A percentile compares a stretch with the other conserved stretches of the same genome.
phyloP scores from a whole-genome alignment of 2,113 vertebrate species.

The Drymodes brunneopygia region DNA sequence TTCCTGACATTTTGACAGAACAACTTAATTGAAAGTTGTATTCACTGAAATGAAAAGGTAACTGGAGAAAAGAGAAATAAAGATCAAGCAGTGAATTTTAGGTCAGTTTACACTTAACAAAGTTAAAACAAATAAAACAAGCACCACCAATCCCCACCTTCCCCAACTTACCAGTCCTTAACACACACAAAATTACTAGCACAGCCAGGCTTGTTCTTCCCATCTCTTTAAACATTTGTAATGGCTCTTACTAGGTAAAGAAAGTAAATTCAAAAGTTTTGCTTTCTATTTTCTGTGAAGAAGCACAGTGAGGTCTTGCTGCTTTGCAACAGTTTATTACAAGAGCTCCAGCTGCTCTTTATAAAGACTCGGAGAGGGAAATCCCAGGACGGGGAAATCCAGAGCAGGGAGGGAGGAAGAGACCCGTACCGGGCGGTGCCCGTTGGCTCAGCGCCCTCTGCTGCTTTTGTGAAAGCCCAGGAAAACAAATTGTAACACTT shows the following conservation, averaged over 20 bases:
- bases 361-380: conserved; percentile 15
- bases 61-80: neutral
- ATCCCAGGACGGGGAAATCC: conserved; percentile 5
- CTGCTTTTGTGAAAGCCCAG: neutral
- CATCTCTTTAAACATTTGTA: neutral
- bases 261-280: neutral
- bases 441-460: conserved; percentile 28
- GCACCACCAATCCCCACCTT: neutral
- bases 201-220: neutral
- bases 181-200: neutral
- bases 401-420: neutral
- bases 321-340: neutral
- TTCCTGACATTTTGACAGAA: neutral
- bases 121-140: neutral
- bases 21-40: neutral
- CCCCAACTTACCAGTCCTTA: conserved; percentile 40
- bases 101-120: neutral
- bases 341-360: neutral
- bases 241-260: neutral
- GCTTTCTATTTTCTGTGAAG: neutral
- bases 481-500: rapidly evolving
- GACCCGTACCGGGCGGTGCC: rapidly evolving
- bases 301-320: neutral
- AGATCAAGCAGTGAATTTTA: neutral
- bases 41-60: neutral